phyloP scores from a whole-genome alignment of 2,113 vertebrate genomes.

The Dasyprocta punctata region DNA sequence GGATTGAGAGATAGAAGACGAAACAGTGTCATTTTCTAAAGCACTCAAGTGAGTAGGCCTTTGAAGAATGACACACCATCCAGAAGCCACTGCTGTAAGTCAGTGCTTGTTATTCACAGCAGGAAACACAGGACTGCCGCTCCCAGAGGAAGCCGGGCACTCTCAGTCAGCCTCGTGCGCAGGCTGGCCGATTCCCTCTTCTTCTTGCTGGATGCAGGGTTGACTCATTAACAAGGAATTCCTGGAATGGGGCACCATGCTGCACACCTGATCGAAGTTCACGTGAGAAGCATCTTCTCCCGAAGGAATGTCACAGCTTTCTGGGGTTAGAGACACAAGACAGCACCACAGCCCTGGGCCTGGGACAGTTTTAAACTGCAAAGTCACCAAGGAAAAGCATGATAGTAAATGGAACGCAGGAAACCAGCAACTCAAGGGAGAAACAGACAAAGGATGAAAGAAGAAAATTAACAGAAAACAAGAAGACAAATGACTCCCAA shows the following conservation, averaged over 20 bases:
- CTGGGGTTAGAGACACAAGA: not conserved
- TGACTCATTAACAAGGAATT: not conserved
- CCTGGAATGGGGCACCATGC: not conserved
- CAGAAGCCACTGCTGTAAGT: not conserved
- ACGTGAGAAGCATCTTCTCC: not conserved
- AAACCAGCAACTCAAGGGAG: not conserved
- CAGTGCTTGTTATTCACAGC: accelerated
- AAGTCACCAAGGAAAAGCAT: not conserved
- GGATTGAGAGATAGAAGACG: not conserved
- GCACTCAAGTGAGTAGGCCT: not conserved
- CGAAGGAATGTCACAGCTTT: not conserved
- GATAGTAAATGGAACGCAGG: not conserved
- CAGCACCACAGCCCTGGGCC: too few species aligned
- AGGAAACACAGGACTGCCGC: not conserved
- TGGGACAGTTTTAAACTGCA: not conserved
- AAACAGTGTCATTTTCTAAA: not conserved
- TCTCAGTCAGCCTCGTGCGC: not conserved
- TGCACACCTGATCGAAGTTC: not conserved
- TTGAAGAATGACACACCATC: not conserved
- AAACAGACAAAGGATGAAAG: not conserved
- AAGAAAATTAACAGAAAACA: not conserved
- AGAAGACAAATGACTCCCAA: not conserved
- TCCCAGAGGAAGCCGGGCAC: not conserved
- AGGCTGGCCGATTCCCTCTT: not conserved
- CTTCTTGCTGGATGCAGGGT: not conserved